Base-by-base conservation (phyloP, 1,140 invertebrate species). In the Hydropsyche tenuis region DNA sequence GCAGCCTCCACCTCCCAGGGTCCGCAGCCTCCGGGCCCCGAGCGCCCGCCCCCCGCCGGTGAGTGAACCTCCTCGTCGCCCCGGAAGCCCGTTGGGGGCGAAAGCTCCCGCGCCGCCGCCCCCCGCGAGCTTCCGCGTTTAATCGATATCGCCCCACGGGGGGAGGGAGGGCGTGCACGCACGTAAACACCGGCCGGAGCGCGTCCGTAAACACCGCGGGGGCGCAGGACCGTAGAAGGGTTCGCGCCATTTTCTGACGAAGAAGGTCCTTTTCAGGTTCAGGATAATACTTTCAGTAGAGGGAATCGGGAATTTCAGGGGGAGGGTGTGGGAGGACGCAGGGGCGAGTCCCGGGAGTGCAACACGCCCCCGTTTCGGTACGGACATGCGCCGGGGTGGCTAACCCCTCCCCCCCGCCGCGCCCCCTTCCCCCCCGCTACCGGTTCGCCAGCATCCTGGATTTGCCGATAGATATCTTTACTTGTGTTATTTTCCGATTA, bases 321-420 rank as follows among this genome's bases (percentile, higher is more conserved):
- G 11, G 51, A 22, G 20, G 51, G 51, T 20, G 20, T 9, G 51
- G 9, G 51, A 11, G 16, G 51, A 51, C 18, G 51, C 30, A 18
- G 51, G 27, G n/a, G 42, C 30, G 42, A 60, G 42, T 65, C 63
- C 63, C 63, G 63, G 63, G 63, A 65, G 63, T 65, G 63, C 63
- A 65, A 42, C 63, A 65, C 63, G 63, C 63, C 63, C 63, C 63
- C 63, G 37, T 45, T 45, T 65, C 63, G 27, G 1, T 20, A 1
- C 63, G 63, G 63, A 65, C 63, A 65, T 65, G 63, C 63, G 63
- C 63, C 63, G 63, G 60, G 60, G 60, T 11, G 6, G 6, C 14
- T 16, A 20, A 63, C 11, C 5, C 25, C 5, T 11, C 6, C 11
- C 27, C 14, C 63, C 14, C 27, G 7, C 23, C n/a, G 16, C 23